Conservation (phyloP, 2,113 vertebrate species). For the Solea solea region DNA sequence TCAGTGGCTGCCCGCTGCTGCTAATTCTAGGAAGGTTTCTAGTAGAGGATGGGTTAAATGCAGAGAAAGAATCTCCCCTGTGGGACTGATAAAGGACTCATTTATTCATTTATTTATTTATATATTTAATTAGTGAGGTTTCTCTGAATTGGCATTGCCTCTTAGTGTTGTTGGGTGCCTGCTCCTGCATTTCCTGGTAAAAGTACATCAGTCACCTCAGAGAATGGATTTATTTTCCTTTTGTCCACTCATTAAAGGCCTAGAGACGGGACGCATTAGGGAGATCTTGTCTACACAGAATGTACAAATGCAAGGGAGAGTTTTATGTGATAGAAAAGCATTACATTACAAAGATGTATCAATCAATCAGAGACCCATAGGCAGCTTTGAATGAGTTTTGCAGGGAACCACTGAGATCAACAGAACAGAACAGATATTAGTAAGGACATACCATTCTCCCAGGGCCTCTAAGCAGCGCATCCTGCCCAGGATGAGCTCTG, state of each 20-base stretch:
- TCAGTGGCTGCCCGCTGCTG: too few relatives aligned
- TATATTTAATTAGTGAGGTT: slow-evolving; percentile 18
- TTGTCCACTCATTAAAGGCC: slow-evolving; percentile 36
- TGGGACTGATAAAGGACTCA: too few relatives aligned
- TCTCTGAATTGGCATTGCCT: slow-evolving; percentile 22
- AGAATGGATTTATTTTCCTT: slow-evolving; percentile 48
- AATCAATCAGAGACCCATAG: slow-evolving; percentile 3
- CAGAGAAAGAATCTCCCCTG: too few relatives aligned
- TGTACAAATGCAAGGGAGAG: slow-evolving; percentile 1
- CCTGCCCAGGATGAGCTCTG: slow-evolving; percentile 94
- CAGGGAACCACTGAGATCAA: neutral
- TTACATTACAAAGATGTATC: neutral
- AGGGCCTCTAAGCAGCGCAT: slow-evolving; percentile 98
- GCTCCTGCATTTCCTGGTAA: slow-evolving; percentile 46
- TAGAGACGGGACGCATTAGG: slow-evolving; percentile 60
- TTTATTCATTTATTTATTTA: too few relatives aligned
- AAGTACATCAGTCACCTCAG: slow-evolving; percentile 37
- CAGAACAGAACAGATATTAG: neutral
- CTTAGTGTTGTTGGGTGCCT: slow-evolving; percentile 30
- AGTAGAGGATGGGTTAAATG: too few relatives aligned
- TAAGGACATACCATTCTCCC: slow-evolving; percentile 92
- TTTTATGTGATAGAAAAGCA: too few relatives aligned
- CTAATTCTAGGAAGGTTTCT: too few relatives aligned
- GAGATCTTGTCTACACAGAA: slow-evolving; percentile 9
- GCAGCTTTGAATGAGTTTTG: neutral